Evolutionary conservation across 2,797 vertebrate species (phyloP).

Genomic region (Malacoraja senta): DNA sequence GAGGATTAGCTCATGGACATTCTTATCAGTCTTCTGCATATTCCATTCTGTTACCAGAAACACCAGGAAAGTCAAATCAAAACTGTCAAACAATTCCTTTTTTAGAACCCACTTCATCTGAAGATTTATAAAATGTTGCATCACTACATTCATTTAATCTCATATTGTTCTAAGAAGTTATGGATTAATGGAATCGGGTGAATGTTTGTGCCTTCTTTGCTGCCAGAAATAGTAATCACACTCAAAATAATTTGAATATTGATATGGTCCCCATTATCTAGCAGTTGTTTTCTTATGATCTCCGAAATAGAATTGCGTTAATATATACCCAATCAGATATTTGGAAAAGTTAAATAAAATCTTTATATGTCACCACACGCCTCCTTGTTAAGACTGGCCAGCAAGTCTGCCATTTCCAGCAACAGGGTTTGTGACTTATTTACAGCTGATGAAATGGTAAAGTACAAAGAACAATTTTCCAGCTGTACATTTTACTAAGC

Average conservation of each 20-base stretch:
- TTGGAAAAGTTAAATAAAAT: conserved; percentile 57
- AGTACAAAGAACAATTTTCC: conserved; percentile 15
- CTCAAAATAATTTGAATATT: conserved; percentile 36
- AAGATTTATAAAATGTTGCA: neutral
- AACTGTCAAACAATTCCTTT: neutral
- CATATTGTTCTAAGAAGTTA: neutral
- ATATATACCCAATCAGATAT: conserved; percentile 58
- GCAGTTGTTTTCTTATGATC: conserved; percentile 55
- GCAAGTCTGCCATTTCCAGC: conserved; percentile 15
- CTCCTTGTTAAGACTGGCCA: conserved; percentile 34
- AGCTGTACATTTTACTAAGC: neutral
- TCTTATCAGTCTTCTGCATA: conserved; percentile 49
- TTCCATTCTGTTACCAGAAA: conserved; percentile 47
- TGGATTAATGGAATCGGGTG: neutral
- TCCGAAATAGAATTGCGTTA: conserved; percentile 55
- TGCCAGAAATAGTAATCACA: conserved; percentile 8
- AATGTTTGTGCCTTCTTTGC: neutral
- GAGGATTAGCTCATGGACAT: conserved; percentile 52
- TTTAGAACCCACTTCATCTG: neutral
- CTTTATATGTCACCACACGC: conserved; percentile 57
- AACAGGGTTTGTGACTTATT: neutral
- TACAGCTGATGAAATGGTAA: conserved; percentile 22
- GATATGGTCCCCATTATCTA: conserved; percentile 41
- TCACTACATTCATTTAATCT: neutral
- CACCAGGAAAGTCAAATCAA: conserved; percentile 44